Percentiles rank a stretch among this genome's conserved stretches.
These are phyloP conservation scores for Dromius quadrimaculatus DNA, from an alignment of 2,888 invertebrate species.

Conservation along the genomic window DNA sequence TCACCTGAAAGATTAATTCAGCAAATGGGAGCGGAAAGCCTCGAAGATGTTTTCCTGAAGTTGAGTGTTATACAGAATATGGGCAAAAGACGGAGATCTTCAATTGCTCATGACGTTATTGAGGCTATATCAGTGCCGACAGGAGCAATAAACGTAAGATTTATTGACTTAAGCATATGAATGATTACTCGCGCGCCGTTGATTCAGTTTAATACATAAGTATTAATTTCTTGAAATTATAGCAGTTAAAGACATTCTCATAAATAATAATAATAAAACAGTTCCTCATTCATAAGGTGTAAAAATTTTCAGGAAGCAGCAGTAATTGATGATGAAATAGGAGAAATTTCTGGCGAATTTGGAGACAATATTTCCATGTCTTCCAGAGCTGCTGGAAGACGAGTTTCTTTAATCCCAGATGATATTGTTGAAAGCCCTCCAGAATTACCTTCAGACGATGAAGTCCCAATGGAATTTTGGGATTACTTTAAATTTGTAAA, in stretches of 20 bases:
- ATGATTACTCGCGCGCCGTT: too few relatives aligned
- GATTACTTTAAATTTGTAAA: conserved; percentile 74
- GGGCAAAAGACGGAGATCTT: conserved; percentile 83
- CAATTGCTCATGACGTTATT: conserved; percentile 82
- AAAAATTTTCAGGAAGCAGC: conserved; percentile 70
- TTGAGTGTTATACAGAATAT: conserved; percentile 84
- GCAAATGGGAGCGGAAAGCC: conserved; percentile 75
- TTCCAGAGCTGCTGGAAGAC: conserved; percentile 71
- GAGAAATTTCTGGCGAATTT: conserved; percentile 88
- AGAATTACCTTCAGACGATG: conserved; percentile 79
- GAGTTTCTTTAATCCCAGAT: conserved; percentile 74
- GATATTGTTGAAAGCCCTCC: conserved; percentile 63
- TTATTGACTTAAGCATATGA: neutral
- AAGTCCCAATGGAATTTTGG: conserved; percentile 68
- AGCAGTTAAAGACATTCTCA: too few relatives aligned
- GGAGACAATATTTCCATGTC: conserved; percentile 87
- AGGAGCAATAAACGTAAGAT: conserved; percentile 69
- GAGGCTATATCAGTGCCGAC: conserved; percentile 76
- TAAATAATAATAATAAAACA: too few relatives aligned
- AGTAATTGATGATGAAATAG: conserved; percentile 75
- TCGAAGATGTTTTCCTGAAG: conserved; percentile 84
- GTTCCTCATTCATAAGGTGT: too few relatives aligned
- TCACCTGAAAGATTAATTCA: conserved; percentile 75
- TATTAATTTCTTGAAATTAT: too few relatives aligned
- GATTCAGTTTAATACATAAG: too few relatives aligned